phyloP scores from a whole-genome alignment of 1,140 invertebrate species.

The Parapsyche elsis region DNA sequence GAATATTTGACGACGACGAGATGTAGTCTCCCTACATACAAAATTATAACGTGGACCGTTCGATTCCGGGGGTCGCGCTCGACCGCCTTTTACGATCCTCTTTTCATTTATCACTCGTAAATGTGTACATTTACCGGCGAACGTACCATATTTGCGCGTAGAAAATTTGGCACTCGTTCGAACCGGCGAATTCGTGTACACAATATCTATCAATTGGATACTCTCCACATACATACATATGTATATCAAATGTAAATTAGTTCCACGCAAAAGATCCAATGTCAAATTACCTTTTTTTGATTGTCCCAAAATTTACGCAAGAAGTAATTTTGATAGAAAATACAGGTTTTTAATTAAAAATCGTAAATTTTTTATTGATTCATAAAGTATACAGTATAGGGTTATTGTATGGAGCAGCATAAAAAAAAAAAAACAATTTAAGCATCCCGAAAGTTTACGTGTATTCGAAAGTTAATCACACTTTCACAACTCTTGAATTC shows the following conservation, averaged over 20 bases:
- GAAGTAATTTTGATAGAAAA: no score
- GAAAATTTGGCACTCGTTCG: neutral
- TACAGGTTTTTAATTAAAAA: no score
- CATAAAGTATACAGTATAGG: no score
- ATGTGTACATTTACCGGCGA: neutral
- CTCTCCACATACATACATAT: neutral
- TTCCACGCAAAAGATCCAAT: neutral
- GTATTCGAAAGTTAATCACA: no score
- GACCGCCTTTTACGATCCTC: neutral
- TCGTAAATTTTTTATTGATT: no score
- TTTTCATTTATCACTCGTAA: constrained; percentile 11
- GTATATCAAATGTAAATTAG: neutral
- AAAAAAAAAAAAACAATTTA: no score
- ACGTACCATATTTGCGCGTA: neutral
- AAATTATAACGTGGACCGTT: constrained; percentile 25
- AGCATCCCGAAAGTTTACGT: no score
- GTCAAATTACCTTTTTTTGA: no score
- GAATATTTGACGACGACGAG: constrained; percentile 50
- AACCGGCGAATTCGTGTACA: neutral
- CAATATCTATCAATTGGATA: neutral
- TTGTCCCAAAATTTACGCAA: neutral
- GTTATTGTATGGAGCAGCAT: no score
- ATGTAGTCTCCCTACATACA: neutral
- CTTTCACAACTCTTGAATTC: no score
- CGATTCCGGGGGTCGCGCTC: neutral